phyloP scores from a whole-genome alignment of 2,888 invertebrate genomes.

The Andrena bucephala region DNA sequence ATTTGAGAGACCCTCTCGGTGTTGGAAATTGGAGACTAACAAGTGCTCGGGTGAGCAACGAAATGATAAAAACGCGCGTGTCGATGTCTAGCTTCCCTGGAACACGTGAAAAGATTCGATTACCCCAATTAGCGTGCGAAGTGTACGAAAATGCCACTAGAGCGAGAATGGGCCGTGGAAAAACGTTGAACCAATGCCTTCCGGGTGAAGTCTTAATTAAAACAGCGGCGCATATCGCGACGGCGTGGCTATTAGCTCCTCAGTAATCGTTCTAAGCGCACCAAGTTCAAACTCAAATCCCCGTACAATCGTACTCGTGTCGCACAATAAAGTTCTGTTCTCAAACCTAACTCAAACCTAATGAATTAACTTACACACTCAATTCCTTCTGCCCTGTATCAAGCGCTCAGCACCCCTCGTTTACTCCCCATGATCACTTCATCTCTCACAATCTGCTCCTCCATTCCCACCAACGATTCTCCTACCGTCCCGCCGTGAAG shows the following conservation, averaged over 20 bases:
- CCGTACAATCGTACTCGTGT: too few relatives aligned
- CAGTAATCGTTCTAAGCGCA: not conserved
- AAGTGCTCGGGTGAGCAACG: too few relatives aligned
- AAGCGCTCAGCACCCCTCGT: not conserved
- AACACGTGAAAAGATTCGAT: constrained; percentile 9
- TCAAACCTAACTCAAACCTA: too few relatives aligned
- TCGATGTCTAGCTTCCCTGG: not conserved
- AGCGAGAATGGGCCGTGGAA: constrained; percentile 15
- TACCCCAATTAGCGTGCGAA: constrained; percentile 43
- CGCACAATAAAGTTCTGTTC: too few relatives aligned
- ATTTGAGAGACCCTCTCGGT: too few relatives aligned
- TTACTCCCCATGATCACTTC: not conserved
- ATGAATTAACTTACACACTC: too few relatives aligned
- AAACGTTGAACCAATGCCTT: constrained; percentile 27
- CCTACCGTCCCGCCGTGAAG: too few relatives aligned
- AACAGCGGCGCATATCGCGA: not conserved
- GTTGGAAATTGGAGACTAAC: too few relatives aligned
- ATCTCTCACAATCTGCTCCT: not conserved
- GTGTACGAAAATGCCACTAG: constrained; percentile 1
- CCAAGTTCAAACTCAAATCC: too few relatives aligned
- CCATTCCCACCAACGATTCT: not conserved
- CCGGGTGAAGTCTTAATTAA: constrained; percentile 27
- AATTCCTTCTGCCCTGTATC: not conserved
- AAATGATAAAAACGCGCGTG: not conserved
- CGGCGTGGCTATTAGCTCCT: not conserved